Base-by-base conservation (phyloP, 2,888 invertebrate genomes). In the Calliopum simillimum region DNA sequence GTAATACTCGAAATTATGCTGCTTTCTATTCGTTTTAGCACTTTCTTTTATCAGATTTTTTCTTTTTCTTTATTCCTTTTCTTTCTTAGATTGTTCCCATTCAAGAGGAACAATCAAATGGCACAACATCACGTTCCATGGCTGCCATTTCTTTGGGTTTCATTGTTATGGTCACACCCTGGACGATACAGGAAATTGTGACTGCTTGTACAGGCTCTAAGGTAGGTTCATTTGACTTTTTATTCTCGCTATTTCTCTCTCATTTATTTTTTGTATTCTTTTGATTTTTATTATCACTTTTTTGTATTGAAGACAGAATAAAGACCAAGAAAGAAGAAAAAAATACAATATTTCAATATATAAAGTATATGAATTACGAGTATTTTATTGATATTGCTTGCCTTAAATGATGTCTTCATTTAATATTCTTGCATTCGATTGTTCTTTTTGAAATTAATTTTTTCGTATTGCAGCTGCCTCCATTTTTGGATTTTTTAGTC, bases 81-180 rank as follows among this genome's bases (percentile, higher is more conserved):
- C 3, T 64, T 64, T 25, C 72, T 47, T 76, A 85, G 85, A 84
- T 85, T 75, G 83, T 84, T 33, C 84, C 85, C 61, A 84, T 84
- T 82, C 88, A 84, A 74, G 86, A 85, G 75, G 84, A 94, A 78
- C 82, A 82, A 75, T 90, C 92, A 69, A 90, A 94, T 79, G 93
- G 93, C 62, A 91, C 91, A 76, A 94, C 94, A 16, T 94, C 95
- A 51, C 88, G 95, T 79, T 94, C 95, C 74, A 95, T 95, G 95
- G 95, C 95, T 1, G 95, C 95, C 64, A 95, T 96, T 91, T 95
- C 95, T 72, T 88, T 95, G 81, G 94, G 94, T 70, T 96, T 95
- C 88, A 95, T 95, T 82, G 95, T 96, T 71, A 92, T 95, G 90
- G 95, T 95, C 76, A 95, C 95, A 71, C 95, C 95, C 55, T 95